These are phyloP conservation scores for Melanotus villosus DNA, from an alignment of 2,888 invertebrate species.

Conservation along the genomic window DNA sequence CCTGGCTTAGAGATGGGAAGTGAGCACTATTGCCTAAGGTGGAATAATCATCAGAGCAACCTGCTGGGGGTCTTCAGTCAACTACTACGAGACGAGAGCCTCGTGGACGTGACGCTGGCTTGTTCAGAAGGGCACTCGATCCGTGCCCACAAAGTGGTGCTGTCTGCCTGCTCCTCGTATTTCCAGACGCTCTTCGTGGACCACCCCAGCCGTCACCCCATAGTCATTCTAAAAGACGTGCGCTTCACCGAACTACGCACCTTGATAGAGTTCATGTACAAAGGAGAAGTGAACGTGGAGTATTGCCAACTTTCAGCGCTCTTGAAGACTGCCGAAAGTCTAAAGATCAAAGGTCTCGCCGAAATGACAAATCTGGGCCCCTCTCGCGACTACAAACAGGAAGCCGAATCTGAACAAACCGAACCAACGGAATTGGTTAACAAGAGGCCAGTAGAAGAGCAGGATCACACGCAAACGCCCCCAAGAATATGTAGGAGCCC, in stretches of 20 bases:
- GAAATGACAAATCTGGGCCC: conserved; percentile 91
- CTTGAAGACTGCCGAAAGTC: conserved; percentile 92
- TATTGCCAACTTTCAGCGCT: conserved; percentile 93
- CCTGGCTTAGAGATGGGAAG: conserved; percentile 96
- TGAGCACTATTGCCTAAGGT: conserved; percentile 99
- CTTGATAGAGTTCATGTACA: conserved; percentile 96
- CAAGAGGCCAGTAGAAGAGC: conserved; percentile 54
- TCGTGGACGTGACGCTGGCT: conserved; percentile 97
- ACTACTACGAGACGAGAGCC: conserved; percentile 94
- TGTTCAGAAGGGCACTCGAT: conserved; percentile 96
- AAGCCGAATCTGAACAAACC: conserved; percentile 64
- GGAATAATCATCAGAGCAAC: conserved; percentile 99
- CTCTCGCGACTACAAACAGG: conserved; percentile 66
- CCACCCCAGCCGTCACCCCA: conserved; percentile 93
- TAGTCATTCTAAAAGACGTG: conserved; percentile 95
- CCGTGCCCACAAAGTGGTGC: conserved; percentile 94
- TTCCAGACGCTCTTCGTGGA: conserved; percentile 94
- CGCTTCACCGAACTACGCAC: conserved; percentile 91
- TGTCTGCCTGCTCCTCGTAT: conserved; percentile 96
- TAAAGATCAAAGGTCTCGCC: conserved; percentile 93
- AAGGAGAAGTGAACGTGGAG: conserved; percentile 95
- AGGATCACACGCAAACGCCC: conserved; percentile 45
- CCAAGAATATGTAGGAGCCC: conserved; percentile 54
- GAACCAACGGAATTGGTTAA: conserved; percentile 67
- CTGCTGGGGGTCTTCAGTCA: conserved; percentile 97